Evolutionary conservation across 2,797 vertebrate genomes (phyloP).

Genomic region (Thamnophis elegans): DNA sequence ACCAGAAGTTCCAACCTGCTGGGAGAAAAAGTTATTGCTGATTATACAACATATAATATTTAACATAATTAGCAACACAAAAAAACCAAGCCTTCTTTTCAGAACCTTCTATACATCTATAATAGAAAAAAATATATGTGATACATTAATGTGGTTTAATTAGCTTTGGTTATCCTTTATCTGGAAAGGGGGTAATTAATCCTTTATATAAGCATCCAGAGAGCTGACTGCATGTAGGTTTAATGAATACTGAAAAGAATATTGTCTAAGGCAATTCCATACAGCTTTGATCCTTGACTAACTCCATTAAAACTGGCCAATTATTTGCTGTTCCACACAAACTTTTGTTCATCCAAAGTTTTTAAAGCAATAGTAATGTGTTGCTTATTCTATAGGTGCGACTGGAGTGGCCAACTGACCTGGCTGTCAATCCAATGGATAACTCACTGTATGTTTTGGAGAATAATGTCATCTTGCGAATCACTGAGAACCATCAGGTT

Average conservation of each 20-base stretch:
- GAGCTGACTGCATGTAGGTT: conserved; percentile 60
- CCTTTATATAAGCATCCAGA: conserved; percentile 57
- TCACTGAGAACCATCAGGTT: conserved; percentile 99
- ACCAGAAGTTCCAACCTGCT: not conserved
- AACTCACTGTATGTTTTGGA: conserved; percentile 98
- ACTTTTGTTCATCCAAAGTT: conserved; percentile 61
- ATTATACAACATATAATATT: conserved; percentile 43
- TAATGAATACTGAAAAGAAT: conserved; percentile 51
- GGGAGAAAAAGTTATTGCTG: not conserved
- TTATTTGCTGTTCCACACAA: conserved; percentile 59
- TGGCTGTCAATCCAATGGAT: conserved; percentile 98
- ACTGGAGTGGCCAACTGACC: conserved; percentile 97
- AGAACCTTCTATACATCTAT: conserved; percentile 52
- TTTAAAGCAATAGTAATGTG: conserved; percentile 54
- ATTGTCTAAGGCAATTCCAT: conserved; percentile 51
- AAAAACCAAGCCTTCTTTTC: conserved; percentile 36
- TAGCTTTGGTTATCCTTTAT: conserved; percentile 59
- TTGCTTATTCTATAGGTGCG: conserved; percentile 83
- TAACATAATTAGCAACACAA: conserved; percentile 46
- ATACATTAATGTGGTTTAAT: conserved; percentile 65
- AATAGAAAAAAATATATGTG: conserved; percentile 40
- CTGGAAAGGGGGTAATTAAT: conserved; percentile 55
- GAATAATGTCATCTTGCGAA: conserved; percentile 97
- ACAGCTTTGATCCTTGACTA: conserved; percentile 58
- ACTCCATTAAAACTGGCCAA: conserved; percentile 58